A percentile compares a stretch with the other conserved stretches of the same genome.
These are phyloP conservation scores for Standfussiana lucernea DNA, from an alignment of 2,888 invertebrate genomes.

Conservation along the genomic window DNA sequence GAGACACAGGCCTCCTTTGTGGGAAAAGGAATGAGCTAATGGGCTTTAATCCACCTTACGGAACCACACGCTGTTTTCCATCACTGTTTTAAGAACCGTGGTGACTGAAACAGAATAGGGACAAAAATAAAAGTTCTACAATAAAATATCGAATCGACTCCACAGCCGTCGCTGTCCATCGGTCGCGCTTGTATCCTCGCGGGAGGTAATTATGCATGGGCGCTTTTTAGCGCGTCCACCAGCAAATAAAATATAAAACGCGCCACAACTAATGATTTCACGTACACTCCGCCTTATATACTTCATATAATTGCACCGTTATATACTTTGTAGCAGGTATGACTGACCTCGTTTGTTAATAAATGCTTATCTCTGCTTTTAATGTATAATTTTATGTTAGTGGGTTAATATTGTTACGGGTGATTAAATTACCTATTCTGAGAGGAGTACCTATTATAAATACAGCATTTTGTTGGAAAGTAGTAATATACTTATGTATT, in stretches of 20 bases:
- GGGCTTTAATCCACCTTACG: not conserved
- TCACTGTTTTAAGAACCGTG: not conserved
- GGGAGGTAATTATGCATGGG: constrained; percentile 90
- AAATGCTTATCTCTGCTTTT: constrained; percentile 2
- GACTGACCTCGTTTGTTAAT: constrained; percentile 16
- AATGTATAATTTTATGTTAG: not conserved
- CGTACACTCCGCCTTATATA: constrained; percentile 70
- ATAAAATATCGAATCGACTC: constrained; percentile 69
- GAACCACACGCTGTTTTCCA: not conserved
- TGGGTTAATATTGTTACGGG: not conserved
- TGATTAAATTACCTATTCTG: not conserved
- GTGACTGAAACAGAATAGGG: not conserved
- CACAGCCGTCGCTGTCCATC: constrained; percentile 69
- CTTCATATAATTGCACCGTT: constrained; percentile 61
- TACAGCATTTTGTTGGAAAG: not conserved
- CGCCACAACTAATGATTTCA: constrained; percentile 86
- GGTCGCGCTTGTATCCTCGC: constrained; percentile 80
- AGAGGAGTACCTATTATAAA: not conserved
- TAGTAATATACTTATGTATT: too few relatives aligned
- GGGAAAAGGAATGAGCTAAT: not conserved
- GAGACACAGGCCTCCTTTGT: not conserved
- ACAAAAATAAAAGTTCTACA: not conserved
- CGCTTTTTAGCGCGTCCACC: constrained; percentile 89
- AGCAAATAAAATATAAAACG: constrained; percentile 88
- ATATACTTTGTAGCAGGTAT: constrained; percentile 31